Base-by-base conservation (phyloP, 2,888 invertebrate genomes). In the Griposia aprilina region DNA sequence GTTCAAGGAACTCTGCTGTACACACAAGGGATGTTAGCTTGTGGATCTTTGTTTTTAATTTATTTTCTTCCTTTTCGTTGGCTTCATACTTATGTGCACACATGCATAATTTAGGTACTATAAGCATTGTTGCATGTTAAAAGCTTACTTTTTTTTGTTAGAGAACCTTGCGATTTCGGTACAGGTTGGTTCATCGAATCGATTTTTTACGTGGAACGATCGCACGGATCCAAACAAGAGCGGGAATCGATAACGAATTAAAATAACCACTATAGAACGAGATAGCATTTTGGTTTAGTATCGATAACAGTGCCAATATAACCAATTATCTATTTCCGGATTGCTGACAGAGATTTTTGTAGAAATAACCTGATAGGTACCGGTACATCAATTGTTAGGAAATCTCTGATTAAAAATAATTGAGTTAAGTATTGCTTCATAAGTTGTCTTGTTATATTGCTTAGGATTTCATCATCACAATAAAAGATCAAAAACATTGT, bases 1-100 rank as follows among this genome's bases (percentile, higher is more conserved):
- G 67, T 81, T 77, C 41, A 23, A 59, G 65, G 67, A 83, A 68
- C 52, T 45, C 74, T 70, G 48, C 48, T 78, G 57, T 68, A 66
- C 20, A 2, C 59, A 2, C 72, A 23, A 62, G 71, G 52, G 78
- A 78, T 52, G 13, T 52, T n/a, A 70, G 63, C 66, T 76, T 73
- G 55, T 59, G 52, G 23, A 48, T 80, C 1, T 52, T 74, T 52
- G 41, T 30, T 36, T 57, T 65, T 36, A 23, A 65, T 65, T n/a
- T 10, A 0, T 59, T 65, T 70, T 62, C 15, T 65, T 41, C 6
- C 0, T 69, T 68, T 57, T 60, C 5, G 0, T 73, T 26, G 2
- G 6, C 3, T 36, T 30, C 10, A 8, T 10, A 45, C 10, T 45
- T 45, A 45, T 10, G 8, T 45, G 8, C 8, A 45, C 10, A 45